Conservation (phyloP, 2,797 vertebrate genomes). For the Trematomus bernacchii region DNA sequence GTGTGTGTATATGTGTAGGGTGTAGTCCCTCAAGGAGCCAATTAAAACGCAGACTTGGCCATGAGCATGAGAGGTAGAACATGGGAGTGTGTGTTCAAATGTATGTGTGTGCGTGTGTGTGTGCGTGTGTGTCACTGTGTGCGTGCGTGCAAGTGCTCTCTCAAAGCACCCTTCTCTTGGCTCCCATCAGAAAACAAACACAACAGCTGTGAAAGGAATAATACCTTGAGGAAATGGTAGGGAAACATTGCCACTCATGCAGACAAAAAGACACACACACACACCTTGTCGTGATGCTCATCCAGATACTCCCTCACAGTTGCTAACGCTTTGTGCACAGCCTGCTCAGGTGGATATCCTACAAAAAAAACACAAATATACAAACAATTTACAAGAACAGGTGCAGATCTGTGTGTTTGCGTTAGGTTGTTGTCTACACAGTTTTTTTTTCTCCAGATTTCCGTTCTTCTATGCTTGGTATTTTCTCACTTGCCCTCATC, state of each 20-base stretch:
- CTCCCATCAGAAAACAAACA: slow-evolving; percentile 76
- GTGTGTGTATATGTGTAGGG: slow-evolving; percentile 65
- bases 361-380: slow-evolving; percentile 53
- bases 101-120: slow-evolving; percentile 30
- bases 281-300: slow-evolving; percentile 86
- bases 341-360: slow-evolving; percentile 91
- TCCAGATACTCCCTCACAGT: slow-evolving; percentile 90
- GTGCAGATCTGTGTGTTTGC: slow-evolving; percentile 52
- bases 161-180: slow-evolving; percentile 53
- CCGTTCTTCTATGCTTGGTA: slow-evolving; percentile 30
- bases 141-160: slow-evolving; percentile 47
- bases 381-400: slow-evolving; percentile 52
- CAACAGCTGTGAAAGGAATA: slow-evolving; percentile 80
- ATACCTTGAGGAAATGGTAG: slow-evolving; percentile 74
- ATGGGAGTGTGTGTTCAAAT: slow-evolving; percentile 59
- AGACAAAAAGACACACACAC: slow-evolving; percentile 69
- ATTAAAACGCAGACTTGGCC: slow-evolving; percentile 84
- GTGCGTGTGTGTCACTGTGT: slow-evolving; percentile 18
- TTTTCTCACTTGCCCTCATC: slow-evolving; percentile 53
- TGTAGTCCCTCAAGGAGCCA: slow-evolving; percentile 84
- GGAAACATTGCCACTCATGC: slow-evolving; percentile 66
- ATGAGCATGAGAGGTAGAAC: slow-evolving; percentile 68
- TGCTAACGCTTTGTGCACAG: slow-evolving; percentile 87
- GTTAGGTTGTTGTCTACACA: slow-evolving; percentile 5
- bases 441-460: slow-evolving; percentile 37